phyloP scores from a whole-genome alignment of 2,888 invertebrate species.

The Mylabris sibirica region DNA sequence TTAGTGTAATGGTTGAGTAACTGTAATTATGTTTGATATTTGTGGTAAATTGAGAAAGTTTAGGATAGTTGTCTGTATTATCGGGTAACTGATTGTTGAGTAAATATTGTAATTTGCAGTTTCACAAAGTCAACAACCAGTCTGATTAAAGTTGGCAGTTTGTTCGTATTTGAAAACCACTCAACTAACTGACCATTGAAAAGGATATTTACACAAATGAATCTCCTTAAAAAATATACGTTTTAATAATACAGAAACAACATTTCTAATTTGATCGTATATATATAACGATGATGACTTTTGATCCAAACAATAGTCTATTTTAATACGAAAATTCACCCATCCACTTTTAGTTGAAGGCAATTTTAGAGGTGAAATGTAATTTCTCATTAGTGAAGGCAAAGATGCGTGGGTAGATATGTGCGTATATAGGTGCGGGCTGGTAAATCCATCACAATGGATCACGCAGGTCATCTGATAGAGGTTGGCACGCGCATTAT shows the following conservation, averaged over 20 bases:
- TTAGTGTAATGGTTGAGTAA: neutral
- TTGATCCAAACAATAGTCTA: neutral
- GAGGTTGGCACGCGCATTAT: slow-evolving; percentile 57
- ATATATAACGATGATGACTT: too few species aligned
- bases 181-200: slow-evolving; percentile 1
- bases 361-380: slow-evolving; percentile 16
- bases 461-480: slow-evolving; percentile 60
- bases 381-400: slow-evolving; percentile 32
- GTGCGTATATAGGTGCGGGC: slow-evolving; percentile 37
- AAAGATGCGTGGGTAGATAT: slow-evolving; percentile 24
- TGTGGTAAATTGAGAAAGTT: neutral
- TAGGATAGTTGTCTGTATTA: neutral
- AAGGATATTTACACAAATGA: neutral
- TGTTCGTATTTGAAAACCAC: slow-evolving; percentile 1
- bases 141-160: neutral
- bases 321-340: slow-evolving; percentile 6
- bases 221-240: neutral
- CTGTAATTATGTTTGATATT: neutral
- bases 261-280: neutral
- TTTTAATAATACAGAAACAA: neutral
- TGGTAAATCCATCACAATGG: slow-evolving; percentile 55
- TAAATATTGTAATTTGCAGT: slow-evolving; percentile 9
- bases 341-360: neutral
- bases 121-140: neutral
- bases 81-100: neutral